These are phyloP conservation scores for Cephus rjabovi DNA, from an alignment of 2,888 invertebrate genomes.

Conservation along the genomic window DNA sequence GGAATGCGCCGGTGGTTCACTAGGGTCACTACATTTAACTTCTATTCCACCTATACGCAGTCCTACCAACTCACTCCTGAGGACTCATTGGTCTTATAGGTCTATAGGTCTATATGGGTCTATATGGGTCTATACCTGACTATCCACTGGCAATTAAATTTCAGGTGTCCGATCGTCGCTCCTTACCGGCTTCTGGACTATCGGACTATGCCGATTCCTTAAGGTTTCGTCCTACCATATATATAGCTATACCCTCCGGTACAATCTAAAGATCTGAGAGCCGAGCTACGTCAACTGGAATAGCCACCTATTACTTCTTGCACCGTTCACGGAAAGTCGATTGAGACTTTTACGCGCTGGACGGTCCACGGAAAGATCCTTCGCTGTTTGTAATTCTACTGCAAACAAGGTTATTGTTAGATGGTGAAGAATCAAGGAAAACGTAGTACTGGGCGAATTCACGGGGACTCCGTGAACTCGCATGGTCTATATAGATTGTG, in stretches of 20 bases:
- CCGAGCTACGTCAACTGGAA: background rate
- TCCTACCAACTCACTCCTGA: background rate
- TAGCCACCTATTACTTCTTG: background rate
- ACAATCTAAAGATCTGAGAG: constrained; percentile 26
- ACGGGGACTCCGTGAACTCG: too few species aligned
- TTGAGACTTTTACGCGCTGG: background rate
- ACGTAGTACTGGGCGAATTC: background rate
- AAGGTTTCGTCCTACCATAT: constrained; percentile 1
- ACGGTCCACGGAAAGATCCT: background rate
- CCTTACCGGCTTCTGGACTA: constrained; percentile 21
- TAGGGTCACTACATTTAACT: constrained; percentile 2
- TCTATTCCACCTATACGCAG: background rate
- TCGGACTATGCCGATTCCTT: constrained; percentile 30
- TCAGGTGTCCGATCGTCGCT: constrained; percentile 32
- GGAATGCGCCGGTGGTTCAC: constrained; percentile 23
- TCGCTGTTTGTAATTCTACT: background rate
- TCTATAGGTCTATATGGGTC: background rate
- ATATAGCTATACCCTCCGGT: background rate
- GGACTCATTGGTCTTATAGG: background rate
- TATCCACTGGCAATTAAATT: constrained; percentile 37
- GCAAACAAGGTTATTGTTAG: background rate
- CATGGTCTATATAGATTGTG: too few species aligned
- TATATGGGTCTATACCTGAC: constrained; percentile 1
- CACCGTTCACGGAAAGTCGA: background rate
- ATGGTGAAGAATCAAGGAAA: background rate